Evolutionary conservation across 2,113 vertebrate genomes (phyloP).

Genomic region (Arvicanthis niloticus): DNA sequence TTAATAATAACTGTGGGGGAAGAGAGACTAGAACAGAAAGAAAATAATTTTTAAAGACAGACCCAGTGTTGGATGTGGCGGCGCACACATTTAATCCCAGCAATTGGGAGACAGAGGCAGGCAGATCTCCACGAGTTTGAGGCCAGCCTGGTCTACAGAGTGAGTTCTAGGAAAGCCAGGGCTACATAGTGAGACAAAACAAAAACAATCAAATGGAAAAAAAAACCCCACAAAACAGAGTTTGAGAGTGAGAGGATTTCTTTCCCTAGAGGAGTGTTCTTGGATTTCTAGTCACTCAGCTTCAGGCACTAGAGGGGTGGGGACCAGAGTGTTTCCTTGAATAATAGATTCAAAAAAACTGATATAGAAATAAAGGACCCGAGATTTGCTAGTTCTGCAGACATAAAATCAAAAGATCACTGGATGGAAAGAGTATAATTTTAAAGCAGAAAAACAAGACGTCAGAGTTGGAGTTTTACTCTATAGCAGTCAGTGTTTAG

Average conservation of each 20-base stretch:
- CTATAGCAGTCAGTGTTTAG: background rate
- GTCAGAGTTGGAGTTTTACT: background rate
- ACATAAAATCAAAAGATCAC: background rate
- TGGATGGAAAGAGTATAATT: slow-evolving; percentile 17
- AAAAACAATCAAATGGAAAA: background rate
- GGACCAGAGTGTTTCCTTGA: background rate
- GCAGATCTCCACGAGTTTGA: background rate
- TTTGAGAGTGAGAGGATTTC: background rate
- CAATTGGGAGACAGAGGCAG: background rate
- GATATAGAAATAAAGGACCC: background rate
- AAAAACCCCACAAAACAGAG: background rate
- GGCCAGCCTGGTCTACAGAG: background rate
- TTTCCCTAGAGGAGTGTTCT: slow-evolving; percentile 20
- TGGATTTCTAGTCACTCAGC: background rate
- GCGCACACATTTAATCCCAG: background rate
- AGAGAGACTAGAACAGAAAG: background rate
- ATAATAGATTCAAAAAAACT: background rate
- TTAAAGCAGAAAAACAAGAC: background rate
- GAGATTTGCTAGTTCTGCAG: slow-evolving; percentile 6
- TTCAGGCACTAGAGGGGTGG: background rate
- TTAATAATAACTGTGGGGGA: slow-evolving; percentile 52
- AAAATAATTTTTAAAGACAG: background rate
- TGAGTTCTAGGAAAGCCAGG: background rate
- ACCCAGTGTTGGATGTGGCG: background rate
- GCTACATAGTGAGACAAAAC: background rate